phyloP scores from a whole-genome alignment of 2,797 vertebrate genomes.

The Dallia pectoralis region DNA sequence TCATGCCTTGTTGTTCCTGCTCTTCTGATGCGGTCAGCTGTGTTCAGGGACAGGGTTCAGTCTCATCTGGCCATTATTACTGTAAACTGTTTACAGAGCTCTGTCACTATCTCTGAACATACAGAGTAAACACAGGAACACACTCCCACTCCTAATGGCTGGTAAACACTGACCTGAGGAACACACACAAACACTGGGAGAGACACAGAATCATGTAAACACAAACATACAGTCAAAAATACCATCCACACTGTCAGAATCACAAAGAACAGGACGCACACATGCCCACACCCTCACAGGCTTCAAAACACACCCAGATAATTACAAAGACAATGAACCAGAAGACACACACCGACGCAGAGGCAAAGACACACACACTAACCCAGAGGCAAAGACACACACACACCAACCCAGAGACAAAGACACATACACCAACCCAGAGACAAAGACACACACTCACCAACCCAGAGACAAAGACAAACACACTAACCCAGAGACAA shows the following conservation, averaged over 20 bases:
- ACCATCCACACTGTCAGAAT: slow-evolving; percentile 1
- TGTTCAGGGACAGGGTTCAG: slow-evolving; percentile 66
- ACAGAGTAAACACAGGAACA: slow-evolving; percentile 74
- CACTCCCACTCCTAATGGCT: slow-evolving; percentile 71
- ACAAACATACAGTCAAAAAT: not conserved
- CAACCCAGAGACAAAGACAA: slow-evolving; percentile 36
- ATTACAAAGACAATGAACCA: slow-evolving; percentile 50
- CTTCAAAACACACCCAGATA: slow-evolving; percentile 32
- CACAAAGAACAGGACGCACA: slow-evolving; percentile 21
- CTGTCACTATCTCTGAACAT: slow-evolving; percentile 72
- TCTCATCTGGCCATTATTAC: slow-evolving; percentile 75
- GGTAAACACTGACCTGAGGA: slow-evolving; percentile 56
- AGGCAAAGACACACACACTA: slow-evolving; percentile 55
- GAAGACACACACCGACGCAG: slow-evolving; percentile 20
- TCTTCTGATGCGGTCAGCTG: not conserved
- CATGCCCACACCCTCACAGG: slow-evolving; percentile 45
- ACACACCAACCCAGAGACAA: slow-evolving; percentile 41
- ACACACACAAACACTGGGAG: slow-evolving; percentile 40
- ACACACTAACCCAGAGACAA: too few species aligned
- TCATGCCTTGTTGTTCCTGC: not conserved
- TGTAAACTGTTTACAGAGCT: slow-evolving; percentile 75
- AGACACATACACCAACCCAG: not conserved
- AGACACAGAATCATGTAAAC: slow-evolving; percentile 43
- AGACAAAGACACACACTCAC: too few species aligned
- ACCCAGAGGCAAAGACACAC: slow-evolving; percentile 44